These are phyloP conservation scores for Drosophila ezoana DNA, from an alignment of 2,888 invertebrate genomes.

Conservation along the genomic window DNA sequence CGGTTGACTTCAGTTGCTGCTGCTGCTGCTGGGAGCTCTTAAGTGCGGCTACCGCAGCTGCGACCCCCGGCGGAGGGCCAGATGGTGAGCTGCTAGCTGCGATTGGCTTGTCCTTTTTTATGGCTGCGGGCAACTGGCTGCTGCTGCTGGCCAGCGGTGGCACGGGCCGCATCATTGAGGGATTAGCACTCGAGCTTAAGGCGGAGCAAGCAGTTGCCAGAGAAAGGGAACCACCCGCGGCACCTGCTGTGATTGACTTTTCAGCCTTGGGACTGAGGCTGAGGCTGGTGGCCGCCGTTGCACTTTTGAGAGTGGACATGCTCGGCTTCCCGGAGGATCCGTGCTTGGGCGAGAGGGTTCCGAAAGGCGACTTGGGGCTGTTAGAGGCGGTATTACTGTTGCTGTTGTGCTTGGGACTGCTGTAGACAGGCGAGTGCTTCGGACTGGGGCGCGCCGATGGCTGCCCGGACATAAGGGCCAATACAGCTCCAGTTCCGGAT, in stretches of 20 bases:
- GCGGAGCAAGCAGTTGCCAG: slow-evolving; percentile 10
- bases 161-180: slow-evolving; percentile 77
- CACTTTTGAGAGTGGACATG: slow-evolving; percentile 94
- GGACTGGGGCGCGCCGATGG: slow-evolving; percentile 86
- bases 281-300: slow-evolving; percentile 84
- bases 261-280: slow-evolving; percentile 81
- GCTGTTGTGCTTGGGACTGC: slow-evolving; percentile 88
- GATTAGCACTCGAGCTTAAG: slow-evolving; percentile 14
- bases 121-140: slow-evolving; percentile 33
- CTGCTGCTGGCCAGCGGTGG: slow-evolving; percentile 85
- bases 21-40: slow-evolving; percentile 63
- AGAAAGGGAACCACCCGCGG: slow-evolving; percentile 25
- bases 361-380: slow-evolving; percentile 91
- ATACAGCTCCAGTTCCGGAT: slow-evolving; percentile 37
- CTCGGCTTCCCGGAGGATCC: slow-evolving; percentile 92
- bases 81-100: slow-evolving; percentile 19
- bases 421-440: slow-evolving; percentile 87
- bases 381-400: slow-evolving; percentile 89
- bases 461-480: slow-evolving; percentile 60
- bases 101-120: slow-evolving; percentile 45
- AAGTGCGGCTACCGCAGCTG: slow-evolving; percentile 68
- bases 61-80: slow-evolving; percentile 27
- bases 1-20: slow-evolving; percentile 71
- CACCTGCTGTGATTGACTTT: slow-evolving; percentile 52
- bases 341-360: slow-evolving; percentile 92